Evolutionary conservation across 2,113 vertebrate species (phyloP), one percentile per base, ranked within the genome.

Genomic region (Sceloporus tristichus): DNA sequence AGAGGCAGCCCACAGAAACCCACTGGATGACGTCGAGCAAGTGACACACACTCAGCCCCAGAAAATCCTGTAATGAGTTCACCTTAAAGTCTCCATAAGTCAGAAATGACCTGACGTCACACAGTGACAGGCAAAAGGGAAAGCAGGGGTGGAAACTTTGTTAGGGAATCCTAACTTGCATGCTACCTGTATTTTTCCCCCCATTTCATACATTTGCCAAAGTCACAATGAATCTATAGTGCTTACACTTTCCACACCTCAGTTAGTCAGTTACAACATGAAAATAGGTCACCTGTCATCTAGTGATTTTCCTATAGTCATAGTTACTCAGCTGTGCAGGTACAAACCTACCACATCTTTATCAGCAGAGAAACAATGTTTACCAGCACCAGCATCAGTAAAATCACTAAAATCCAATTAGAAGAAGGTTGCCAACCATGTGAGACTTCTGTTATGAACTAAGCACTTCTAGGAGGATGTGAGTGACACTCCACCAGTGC

Each of bases 111-210:
- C 7, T 48, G 48, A 48, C 1, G 48, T 5, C 48, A 48, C 48
- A 48, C 48, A 48, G 7, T 5, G 48, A 6, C 48, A 48, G 48
- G 80, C 87, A 85, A 73, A 3, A 40, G 82, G 7, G 88, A 48
- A 86, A 29, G 29, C 38, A 1, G 7, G 23, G 90, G 42, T 85
- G 94, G 93, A 91, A 95, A 93, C 53, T 19, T 71, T 54, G 25
- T 79, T 73, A 59, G n/a, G 59, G 7, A 25, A 66, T 27, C 74
- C 54, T 21, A 13, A 70, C 53, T 25, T 40, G 0, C 0, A 76
- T 38, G 0, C 68, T 0, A 0, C 82, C 11, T 0, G 0, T 62
- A 86, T 62, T 48, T 29, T 5, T 5, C 0, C 95, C 95, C 95
- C 94, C 91, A 0, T 79, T 83, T 82, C 18, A 3, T 53, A 3